Base-by-base conservation (phyloP, 2,888 invertebrate species). In the Trichacis sp. region DNA sequence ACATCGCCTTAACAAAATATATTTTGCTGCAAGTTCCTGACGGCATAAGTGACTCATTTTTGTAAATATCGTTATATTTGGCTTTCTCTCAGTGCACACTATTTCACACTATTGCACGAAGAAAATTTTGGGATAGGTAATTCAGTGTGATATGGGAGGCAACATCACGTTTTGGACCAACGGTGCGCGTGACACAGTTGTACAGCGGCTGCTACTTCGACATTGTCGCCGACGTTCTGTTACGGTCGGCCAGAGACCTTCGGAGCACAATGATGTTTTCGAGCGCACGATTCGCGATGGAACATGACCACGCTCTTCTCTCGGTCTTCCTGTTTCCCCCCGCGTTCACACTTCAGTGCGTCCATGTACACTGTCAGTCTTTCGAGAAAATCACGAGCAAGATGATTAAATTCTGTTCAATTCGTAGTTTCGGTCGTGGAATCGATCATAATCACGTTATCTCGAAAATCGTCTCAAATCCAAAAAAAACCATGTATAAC, bases 111-210 rank as follows among this genome's bases (percentile, higher is more conserved):
- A 5, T 24, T 24, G 24, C 4, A 24, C 24, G 24, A 24, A 33
- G 33, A 6, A 11, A n/a, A 33, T 2, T 33, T n/a, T 6, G 2
- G n/a, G 33, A n/a, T 3, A 33, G n/a, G 33, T 33, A 11, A n/a
- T 6, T 6, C 66, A 69, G 71, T 73, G 76, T 75, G 79, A 81
- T 76, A 76, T 73, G 3, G 15, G n/a, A 6, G 40, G 75, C 71
- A 70, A 73, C 76, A 77, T 83, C 83, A 83, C 83, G 82, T 83
- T 82, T 82, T 77, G 73, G 71, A 77, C 81, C 82, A 83, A 83
- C 82, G 82, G 81, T 77, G 81, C 82, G 79, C 82, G 78, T 74
- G 78, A 76, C 80, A 72, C 82, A 81, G 81, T 81, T 82, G 82
- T 80, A 79, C 72, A 69, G 63, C 55, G 56, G 67, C 69, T 66